A percentile compares a stretch with the other conserved stretches of the same genome.
Conservation (phyloP, 2,888 invertebrate species). For the Hydraecia micacea region DNA sequence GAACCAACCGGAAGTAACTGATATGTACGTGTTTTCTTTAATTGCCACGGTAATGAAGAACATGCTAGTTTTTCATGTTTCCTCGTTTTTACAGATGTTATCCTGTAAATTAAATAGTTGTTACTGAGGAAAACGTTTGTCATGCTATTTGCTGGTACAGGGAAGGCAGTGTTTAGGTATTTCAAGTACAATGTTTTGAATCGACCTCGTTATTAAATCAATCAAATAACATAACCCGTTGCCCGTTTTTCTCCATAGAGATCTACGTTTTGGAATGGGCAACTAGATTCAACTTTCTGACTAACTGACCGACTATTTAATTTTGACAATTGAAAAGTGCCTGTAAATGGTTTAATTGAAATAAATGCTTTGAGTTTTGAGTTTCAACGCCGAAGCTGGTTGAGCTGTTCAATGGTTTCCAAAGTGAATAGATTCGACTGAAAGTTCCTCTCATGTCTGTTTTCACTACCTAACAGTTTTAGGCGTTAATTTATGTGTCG, state of each 20-base stretch:
- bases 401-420: neutral
- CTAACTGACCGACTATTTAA: too few species aligned
- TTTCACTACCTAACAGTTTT: neutral
- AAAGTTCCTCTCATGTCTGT: neutral
- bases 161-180: conserved; percentile 7
- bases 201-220: too few species aligned
- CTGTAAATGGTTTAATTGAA: too few species aligned
- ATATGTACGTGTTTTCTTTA: conserved; percentile 33
- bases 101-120: neutral
- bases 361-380: too few species aligned
- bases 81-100: conserved; percentile 10
- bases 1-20: conserved; percentile 13
- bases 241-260: too few species aligned
- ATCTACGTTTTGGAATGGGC: too few species aligned
- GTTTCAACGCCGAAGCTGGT: too few species aligned
- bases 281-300: too few species aligned
- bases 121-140: conserved; percentile 19
- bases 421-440: neutral
- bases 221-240: neutral
- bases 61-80: conserved; percentile 9
- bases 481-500: neutral
- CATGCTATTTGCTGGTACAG: neutral
- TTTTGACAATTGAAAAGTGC: too few species aligned
- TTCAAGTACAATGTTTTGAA: neutral
- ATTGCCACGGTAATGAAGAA: conserved; percentile 18